Evolutionary conservation across 2,888 invertebrate genomes (phyloP), one percentile per base, ranked within the genome.

Genomic region (Tiphia femorata): DNA sequence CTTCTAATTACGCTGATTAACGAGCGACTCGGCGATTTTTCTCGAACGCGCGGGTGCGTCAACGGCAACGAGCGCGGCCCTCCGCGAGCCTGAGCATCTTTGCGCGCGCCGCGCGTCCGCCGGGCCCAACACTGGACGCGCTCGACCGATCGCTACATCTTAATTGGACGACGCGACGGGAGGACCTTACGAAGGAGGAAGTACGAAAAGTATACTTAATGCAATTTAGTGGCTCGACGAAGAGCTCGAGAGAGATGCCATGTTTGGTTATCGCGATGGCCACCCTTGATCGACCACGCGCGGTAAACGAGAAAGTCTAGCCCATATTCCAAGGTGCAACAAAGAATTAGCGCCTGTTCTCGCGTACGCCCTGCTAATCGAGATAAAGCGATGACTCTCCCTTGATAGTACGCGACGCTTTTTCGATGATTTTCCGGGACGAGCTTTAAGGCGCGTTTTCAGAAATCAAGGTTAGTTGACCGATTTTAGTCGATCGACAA

Each of bases 1-100:
- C 72, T 72, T 75, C 73, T 82, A 79, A 82, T 82, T 81, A 81
- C 72, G 76, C 68, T 74, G 73, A 80, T 79, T 78, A 79, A 81
- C 79, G 75, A 62, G 66, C 63, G 58, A 43, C 55, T 57, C 47
- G 62, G 62, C 58, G 62, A 75, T 71, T 75, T 77, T 76, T 78
- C 73, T 64, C 37, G 50, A 46, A 58, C 58, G 42, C 44, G 10
- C 19, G 42, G 16, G 14, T 46, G 30, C 60, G 37, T 58, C 53
- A 50, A 33, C 54, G 47, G n/a, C n/a, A n/a, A 51, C 56, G 55
- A 51, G 40, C 41, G 44, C 29, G 44, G 27, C 17, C 50, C 50
- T 49, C 53, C 51, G 46, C 51, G 29, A 29, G 29, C 12, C 3
- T n/a, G 29, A 29, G 25, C 25, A 8, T 6, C 8, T 4, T 25